phyloP scores from a whole-genome alignment of 1,140 invertebrate species.

The Bicyclus anynana region DNA sequence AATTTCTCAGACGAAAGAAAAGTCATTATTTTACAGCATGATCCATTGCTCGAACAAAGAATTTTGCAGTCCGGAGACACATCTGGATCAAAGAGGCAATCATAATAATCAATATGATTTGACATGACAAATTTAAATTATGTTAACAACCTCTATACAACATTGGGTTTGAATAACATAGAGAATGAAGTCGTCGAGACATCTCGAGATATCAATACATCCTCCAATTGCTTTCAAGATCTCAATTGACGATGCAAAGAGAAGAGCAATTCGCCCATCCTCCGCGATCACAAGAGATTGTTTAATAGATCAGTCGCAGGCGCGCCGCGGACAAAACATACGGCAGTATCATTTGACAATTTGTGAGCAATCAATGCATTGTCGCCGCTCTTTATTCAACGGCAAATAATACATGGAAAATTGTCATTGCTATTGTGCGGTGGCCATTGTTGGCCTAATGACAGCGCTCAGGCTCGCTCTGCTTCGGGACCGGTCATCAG shows the following conservation, averaged over 20 bases:
- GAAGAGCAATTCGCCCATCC: slow-evolving; percentile 1
- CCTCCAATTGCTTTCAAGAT: background rate
- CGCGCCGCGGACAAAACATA: slow-evolving; percentile 70
- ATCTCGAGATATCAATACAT: background rate
- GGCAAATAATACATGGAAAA: slow-evolving; percentile 74
- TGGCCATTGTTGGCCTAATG: slow-evolving; percentile 69
- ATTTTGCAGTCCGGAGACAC: no score
- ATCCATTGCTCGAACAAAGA: no score
- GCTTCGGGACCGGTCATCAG: slow-evolving; percentile 60
- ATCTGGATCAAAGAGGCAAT: no score
- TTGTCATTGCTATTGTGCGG: slow-evolving; percentile 69
- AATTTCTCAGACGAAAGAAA: no score
- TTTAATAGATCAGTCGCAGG: slow-evolving; percentile 59
- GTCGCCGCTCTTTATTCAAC: slow-evolving; percentile 74
- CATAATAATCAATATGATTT: no score
- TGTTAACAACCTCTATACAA: no score
- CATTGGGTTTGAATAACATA: no score
- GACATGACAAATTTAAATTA: no score
- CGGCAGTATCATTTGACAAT: slow-evolving; percentile 75
- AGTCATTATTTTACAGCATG: no score
- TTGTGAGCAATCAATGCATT: slow-evolving; percentile 75
- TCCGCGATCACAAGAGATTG: slow-evolving; percentile 26
- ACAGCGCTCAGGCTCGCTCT: slow-evolving; percentile 63
- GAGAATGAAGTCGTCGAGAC: no score
- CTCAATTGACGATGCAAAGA: slow-evolving; percentile 1